Evolutionary conservation across 1,140 invertebrate genomes (phyloP).

Genomic region (Maniola jurtina): DNA sequence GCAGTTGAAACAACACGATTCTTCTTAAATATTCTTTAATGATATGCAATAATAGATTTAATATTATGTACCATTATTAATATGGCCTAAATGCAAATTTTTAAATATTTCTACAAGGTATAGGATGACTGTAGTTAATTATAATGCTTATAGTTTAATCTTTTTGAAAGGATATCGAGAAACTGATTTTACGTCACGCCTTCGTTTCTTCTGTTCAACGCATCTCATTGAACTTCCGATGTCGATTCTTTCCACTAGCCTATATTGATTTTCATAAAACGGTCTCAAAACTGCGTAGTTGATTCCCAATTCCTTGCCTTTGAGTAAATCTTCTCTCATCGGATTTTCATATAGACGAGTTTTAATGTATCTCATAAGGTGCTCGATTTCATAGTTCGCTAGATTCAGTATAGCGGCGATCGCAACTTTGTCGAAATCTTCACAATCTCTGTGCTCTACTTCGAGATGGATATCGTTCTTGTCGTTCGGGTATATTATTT

Average conservation of each 20-base stretch:
- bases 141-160: constrained; percentile 31
- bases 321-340: constrained; percentile 52
- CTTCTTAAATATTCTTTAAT: too few species aligned
- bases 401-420: constrained; percentile 57
- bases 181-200: constrained; percentile 47
- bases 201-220: constrained; percentile 43
- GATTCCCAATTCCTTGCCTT: constrained; percentile 59
- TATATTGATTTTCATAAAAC: constrained; percentile 55
- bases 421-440: constrained; percentile 67
- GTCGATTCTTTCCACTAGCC: constrained; percentile 56
- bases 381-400: constrained; percentile 48
- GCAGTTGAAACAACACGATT: not conserved
- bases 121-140: not conserved
- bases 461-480: constrained; percentile 50
- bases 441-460: constrained; percentile 59
- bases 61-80: too few species aligned
- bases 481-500: constrained; percentile 58
- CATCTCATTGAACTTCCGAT: constrained; percentile 48
- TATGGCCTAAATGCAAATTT: too few species aligned
- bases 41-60: too few species aligned
- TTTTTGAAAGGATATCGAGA: constrained; percentile 45
- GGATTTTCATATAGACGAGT: constrained; percentile 54
- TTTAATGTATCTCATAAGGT: constrained; percentile 55
- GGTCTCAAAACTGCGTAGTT: constrained; percentile 59
- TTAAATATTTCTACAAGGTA: too few species aligned